Evolutionary conservation across 1,140 invertebrate genomes (phyloP), one percentile per base, ranked within the genome.

Genomic region (Leptinotarsa defecta): DNA sequence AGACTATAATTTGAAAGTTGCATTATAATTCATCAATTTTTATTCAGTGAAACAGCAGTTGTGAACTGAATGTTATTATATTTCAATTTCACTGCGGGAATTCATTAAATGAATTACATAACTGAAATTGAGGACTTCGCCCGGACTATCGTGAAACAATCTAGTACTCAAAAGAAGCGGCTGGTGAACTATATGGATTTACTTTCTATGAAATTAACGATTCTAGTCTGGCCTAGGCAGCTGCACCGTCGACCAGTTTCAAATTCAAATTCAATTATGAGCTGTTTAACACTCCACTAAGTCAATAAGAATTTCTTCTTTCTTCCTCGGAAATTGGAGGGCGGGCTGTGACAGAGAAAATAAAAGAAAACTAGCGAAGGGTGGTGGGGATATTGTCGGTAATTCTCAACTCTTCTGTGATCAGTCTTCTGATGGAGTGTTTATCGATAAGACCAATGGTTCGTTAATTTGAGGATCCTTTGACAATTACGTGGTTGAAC

Each of bases 351-450:
- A 62, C 71, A 76, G 78, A 77, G 76, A 79, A 79, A 79, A 79
- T 79, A 79, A 79, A 79, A 75, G 75, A 77, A 77, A 76, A 71
- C 71, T 57, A 65, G 68, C n/a, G 52, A 8, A 57, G 52, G 52
- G 52, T 57, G 52, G n/a, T 17, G 52, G 52, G 52, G 76, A 71
- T 77, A 76, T 77, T 68, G 76, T 77, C 76, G 76, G 73, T 74
- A 79, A 75, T 77, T 75, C 76, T 79, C 76, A 74, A 74, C 65
- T 75, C 74, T 79, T 73, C 74, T 79, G 72, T 79, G 73, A 76
- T 77, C 78, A 79, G 78, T 79, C 78, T 77, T 74, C 78, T 77
- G 75, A 79, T 79, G 76, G 78, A 74, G 62, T 71, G 76, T 79
- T 76, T 79, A 79, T 71, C 75, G 77, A 79, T 68, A 76, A 71